Conservation (phyloP, 2,888 invertebrate genomes). For the Pimpla rufipes region DNA sequence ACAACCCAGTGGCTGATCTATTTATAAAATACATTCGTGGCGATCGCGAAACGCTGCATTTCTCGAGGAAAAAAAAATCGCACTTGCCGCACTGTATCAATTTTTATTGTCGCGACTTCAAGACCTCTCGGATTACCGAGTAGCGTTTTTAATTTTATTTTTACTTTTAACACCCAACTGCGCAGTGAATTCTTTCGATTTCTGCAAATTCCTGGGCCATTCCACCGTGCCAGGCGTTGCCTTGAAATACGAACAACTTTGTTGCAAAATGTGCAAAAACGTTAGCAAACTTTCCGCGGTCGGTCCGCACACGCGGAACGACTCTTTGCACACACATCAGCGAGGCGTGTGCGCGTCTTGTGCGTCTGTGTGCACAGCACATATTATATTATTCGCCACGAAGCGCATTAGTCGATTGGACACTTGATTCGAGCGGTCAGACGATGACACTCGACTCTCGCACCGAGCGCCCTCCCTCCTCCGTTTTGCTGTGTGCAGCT, state of each 20-base stretch:
- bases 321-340: not conserved
- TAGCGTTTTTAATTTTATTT: slow-evolving; percentile 2
- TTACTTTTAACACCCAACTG: not conserved
- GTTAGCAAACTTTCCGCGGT: not conserved
- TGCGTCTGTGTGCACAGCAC: not conserved
- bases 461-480: not conserved
- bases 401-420: slow-evolving; percentile 48
- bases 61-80: not conserved
- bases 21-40: not conserved
- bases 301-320: not conserved
- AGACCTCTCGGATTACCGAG: not conserved
- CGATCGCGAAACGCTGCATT: not conserved
- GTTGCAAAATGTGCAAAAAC: slow-evolving; percentile 23
- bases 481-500: not conserved
- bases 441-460: slow-evolving; percentile 50
- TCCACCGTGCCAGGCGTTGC: not conserved
- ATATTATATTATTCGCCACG: slow-evolving; percentile 21
- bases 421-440: slow-evolving; percentile 47
- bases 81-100: not conserved
- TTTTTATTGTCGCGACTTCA: not conserved
- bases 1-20: slow-evolving; percentile 6
- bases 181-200: slow-evolving; percentile 3
- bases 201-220: slow-evolving; percentile 29
- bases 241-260: slow-evolving; percentile 33
- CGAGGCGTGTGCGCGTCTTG: not conserved